Evolutionary conservation across 2,113 vertebrate genomes (phyloP).

Genomic region (western clawed frog (Xenopus tropicalis)): UCB_Xtro_10.0 CM004444.2:42223501-42224000

Average conservation of each 20-base stretch:
- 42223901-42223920: neutral
- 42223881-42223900: neutral
- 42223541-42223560: no score
- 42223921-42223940: no score
- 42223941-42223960: no score
- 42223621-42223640: constrained; percentile 34
- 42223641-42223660: constrained; percentile 41
- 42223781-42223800: constrained; percentile 31
- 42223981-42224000: no score
- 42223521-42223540: no score
- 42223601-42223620: constrained; percentile 38
- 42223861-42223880: neutral
- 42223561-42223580: no score
- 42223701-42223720: constrained; percentile 23
- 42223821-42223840: neutral
- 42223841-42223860: neutral
- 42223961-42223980: neutral
- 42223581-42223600: constrained; percentile 10
- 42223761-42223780: constrained; percentile 35
- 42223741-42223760: constrained; percentile 37
- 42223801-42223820: neutral
- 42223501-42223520: no score
- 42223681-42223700: constrained; percentile 29
- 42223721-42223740: constrained; percentile 13
- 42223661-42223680: constrained; percentile 44